Conservation (phyloP, 2,888 invertebrate genomes). For the Agrochola litura region DNA sequence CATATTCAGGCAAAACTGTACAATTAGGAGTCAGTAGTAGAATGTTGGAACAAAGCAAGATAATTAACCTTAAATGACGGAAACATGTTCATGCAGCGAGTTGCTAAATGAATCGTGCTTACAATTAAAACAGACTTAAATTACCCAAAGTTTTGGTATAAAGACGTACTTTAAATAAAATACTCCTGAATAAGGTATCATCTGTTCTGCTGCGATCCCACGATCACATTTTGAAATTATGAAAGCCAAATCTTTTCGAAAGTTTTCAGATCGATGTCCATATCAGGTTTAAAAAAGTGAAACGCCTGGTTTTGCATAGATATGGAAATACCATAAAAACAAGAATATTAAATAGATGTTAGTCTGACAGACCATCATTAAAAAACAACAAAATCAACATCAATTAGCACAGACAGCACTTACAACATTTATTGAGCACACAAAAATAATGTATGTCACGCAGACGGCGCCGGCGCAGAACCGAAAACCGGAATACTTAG, state of each 20-base stretch:
- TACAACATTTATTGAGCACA: constrained; percentile 46
- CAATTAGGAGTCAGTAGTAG: constrained; percentile 37
- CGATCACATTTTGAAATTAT: background rate
- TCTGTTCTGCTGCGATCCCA: background rate
- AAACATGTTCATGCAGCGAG: constrained; percentile 44
- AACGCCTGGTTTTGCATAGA: constrained; percentile 18
- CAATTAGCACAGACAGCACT: constrained; percentile 30
- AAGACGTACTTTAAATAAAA: constrained; percentile 6
- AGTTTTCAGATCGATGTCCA: constrained; percentile 11
- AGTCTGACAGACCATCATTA: constrained; percentile 23
- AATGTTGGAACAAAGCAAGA: constrained; percentile 47
- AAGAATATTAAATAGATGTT: constrained; percentile 21
- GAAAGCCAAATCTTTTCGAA: constrained; percentile 23
- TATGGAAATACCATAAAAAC: constrained; percentile 29
- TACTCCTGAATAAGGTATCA: constrained; percentile 10
- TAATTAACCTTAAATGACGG: constrained; percentile 50
- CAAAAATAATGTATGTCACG: constrained; percentile 54
- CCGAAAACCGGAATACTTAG: constrained; percentile 58
- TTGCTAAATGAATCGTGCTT: constrained; percentile 53
- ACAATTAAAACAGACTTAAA: constrained; percentile 45
- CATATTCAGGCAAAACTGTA: constrained; percentile 35
- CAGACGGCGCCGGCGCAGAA: constrained; percentile 59
- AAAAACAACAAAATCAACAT: constrained; percentile 48
- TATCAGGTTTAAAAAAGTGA: constrained; percentile 40
- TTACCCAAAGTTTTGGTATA: constrained; percentile 30